Evolutionary conservation across 2,113 vertebrate genomes (phyloP), one percentile per base, ranked within the genome.

Genomic region (human): DNA sequence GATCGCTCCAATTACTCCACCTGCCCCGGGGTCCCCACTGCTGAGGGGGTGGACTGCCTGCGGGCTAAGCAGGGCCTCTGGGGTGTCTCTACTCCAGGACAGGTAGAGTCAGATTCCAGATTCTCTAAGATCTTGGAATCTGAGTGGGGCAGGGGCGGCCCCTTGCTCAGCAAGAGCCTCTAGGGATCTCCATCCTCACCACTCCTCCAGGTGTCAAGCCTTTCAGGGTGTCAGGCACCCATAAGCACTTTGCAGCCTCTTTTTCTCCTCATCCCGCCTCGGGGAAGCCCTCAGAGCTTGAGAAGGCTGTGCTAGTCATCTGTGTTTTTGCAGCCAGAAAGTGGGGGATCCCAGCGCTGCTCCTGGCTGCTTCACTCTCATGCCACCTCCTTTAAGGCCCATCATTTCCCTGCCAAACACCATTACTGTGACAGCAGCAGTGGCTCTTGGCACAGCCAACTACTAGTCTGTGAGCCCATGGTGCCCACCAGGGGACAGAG

Each of bases 311-410:
- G 30, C n/a, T 12, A 61, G 79, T 6, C 18, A 20, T 4, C 14
- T 3, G 16, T 30, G 6, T 17, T 8, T 81, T 59, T 10, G 7
- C 20, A 50, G 89, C 38, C 35, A 45, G 38, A 79, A 17, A 80
- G 30, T 1, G 0, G 61, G 32, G 45, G 17, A n/a, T 8, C 23
- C 25, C 0, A 0, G 38, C 22, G 45, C 50, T 32, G 57, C 27
- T 57, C 20, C 79, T 38, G 1, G 2, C 8, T 9, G 18, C 22
- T 0, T 0, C 7, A 9, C 22, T 25, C 79, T 40, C 18, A 25
- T 0, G 0, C 64, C 5, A 6, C 40, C 32, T 59, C 45, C 38
- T 50, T n/a, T 70, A 8, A 5, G 50, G 73, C 20, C 7, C 2
- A 0, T 23, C 22, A 16, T 25, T 14, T 25, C 40, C 40, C 68